Base-by-base conservation (phyloP, 2,797 vertebrate genomes). In the Glossophaga mutica region DNA sequence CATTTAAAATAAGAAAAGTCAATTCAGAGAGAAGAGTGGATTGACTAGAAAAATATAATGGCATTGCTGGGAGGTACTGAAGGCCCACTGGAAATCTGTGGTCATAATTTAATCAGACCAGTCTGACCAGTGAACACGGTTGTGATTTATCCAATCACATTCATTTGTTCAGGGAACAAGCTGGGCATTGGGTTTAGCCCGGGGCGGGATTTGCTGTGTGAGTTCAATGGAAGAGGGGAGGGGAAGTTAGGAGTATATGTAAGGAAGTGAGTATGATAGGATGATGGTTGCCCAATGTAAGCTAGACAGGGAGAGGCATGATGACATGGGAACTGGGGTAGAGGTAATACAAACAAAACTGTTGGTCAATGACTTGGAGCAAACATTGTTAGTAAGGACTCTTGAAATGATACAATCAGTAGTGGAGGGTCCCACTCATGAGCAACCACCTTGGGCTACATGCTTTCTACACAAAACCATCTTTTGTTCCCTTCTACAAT, bases 1-100 rank as follows among this genome's bases (percentile, higher is more conserved):
- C 37, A 95, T 76, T 42, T 89, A 76, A 89, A 88, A 67, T 34
- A 48, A 2, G n/a, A 55, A 71, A 86, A 89, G 29, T 83, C 18
- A 0, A 67, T 22, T 59, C 39, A 73, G 70, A 74, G 39, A 81
- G 67, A 92, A 92, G 24, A 88, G 16, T n/a, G 1, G 22, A 39
- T 34, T 39, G 46, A 71, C 67, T 44, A 52, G 22, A 52, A 91
- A 79, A 92, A 68, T 21, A 26, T 6, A 71, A 24, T 22, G 10
- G 37, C 44, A 19, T 32, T 78, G 39, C 34, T 29, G 44, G 68
- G n/a, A 92, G 50, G 9, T 44, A 19, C 39, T n/a, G 12, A 91
- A 74, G 34, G 39, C 22, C 39, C 37, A 32, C 16, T 52, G 48
- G 82, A 22, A 65, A 78, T 85, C 39, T 67, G 18, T 83, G 34